phyloP scores from a whole-genome alignment of 2,888 invertebrate species.

The Lymantria dispar region DNA sequence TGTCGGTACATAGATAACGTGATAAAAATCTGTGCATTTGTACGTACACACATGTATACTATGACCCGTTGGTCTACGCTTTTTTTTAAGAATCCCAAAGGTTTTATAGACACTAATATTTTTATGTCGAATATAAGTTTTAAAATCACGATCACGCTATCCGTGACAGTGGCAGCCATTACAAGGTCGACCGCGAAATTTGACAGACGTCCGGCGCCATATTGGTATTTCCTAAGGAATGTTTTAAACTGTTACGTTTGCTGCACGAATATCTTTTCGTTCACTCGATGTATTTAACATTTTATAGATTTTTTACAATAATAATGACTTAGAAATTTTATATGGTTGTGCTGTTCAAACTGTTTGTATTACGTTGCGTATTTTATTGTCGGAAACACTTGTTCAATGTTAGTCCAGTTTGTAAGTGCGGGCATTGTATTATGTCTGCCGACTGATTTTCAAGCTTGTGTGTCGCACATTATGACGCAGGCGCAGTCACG shows the following conservation, averaged over 20 bases:
- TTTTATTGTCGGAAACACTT: constrained; percentile 22
- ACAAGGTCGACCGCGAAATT: constrained; percentile 50
- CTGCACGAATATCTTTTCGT: too few species aligned
- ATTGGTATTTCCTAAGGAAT: constrained; percentile 44
- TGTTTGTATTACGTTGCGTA: constrained; percentile 9
- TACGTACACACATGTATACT: too few species aligned
- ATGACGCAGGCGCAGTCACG: constrained; percentile 22
- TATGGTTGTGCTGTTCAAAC: not conserved
- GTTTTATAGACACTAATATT: too few species aligned
- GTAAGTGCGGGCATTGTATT: constrained; percentile 24
- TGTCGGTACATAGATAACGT: too few species aligned
- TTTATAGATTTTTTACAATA: too few species aligned
- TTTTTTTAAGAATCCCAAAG: too few species aligned
- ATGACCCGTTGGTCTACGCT: too few species aligned
- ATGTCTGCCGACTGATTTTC: constrained; percentile 5
- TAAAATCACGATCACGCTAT: constrained; percentile 42
- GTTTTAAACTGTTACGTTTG: constrained; percentile 8
- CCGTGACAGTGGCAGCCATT: constrained; percentile 2
- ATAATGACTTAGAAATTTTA: not conserved
- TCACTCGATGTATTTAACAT: too few species aligned
- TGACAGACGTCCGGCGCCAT: constrained; percentile 32
- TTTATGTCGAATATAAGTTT: constrained; percentile 36
- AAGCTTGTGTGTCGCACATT: constrained; percentile 6
- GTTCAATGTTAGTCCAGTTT: constrained; percentile 37
- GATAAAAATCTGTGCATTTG: too few species aligned